Evolutionary conservation across 2,888 invertebrate species (phyloP), one percentile per base, ranked within the genome.

Genomic region (Campopleginae sp.): DNA sequence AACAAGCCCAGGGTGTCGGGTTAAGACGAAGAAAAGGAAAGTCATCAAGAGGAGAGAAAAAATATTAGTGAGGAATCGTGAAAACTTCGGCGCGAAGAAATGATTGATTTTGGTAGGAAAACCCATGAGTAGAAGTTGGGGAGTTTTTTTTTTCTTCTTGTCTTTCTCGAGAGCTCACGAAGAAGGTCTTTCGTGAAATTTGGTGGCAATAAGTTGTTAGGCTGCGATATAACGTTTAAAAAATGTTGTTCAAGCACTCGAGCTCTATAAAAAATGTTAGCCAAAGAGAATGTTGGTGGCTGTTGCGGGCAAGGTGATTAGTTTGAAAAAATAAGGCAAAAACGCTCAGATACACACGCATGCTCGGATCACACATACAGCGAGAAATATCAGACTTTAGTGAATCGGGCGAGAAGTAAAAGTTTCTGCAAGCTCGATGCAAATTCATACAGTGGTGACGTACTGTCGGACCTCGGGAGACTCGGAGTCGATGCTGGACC

Each of bases 401-500:
- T 70, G 54, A n/a, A 66, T 58, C 76, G 54, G 44, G 68, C 38
- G 44, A 44, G 14, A 72, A 65, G 7, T 38, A 80, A 80, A 72
- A 19, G 84, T 78, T 74, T 44, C 61, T n/a, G 74, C 42, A 77
- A 85, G 66, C 63, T 83, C 80, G 77, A 72, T 77, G 61, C 10
- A 51, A 63, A 71, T 83, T 86, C 83, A 86, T 54, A 94, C 93
- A 61, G 93, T 93, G 23, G 93, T 93, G 61, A 94, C 93, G 88
- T 94, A 94, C 86, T 93, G 90, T 70, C 92, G 88, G 68, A 94
- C 86, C 88, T 94, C 93, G 38, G 90, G 76, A 8, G 86, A 86
- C 33, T 92, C 92, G 71, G 78, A 87, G 66, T 84, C 88, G 71
- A 75, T 87, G 80, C 89, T 90, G 23, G 89, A 89, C 93, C 93